Conservation (phyloP, 2,113 vertebrate genomes). For the Tringa solitaria region DNA sequence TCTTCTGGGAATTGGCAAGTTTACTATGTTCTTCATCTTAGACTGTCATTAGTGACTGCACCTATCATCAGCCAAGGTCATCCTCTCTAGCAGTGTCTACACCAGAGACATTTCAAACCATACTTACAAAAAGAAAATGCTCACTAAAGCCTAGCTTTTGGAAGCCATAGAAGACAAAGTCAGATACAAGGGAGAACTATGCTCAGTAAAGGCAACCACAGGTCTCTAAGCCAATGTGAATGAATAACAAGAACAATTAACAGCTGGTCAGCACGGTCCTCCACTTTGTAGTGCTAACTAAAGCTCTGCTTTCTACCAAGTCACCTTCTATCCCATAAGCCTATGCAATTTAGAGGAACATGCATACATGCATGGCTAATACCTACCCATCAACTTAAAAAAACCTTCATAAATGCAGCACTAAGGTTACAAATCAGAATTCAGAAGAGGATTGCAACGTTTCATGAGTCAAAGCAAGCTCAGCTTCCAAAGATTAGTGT, state of each 20-base stretch:
- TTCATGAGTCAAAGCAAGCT: background rate
- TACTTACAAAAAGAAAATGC: background rate
- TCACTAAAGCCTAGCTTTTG: background rate
- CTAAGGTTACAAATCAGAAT: background rate
- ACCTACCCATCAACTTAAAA: background rate
- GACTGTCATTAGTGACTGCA: background rate
- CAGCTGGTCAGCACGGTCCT: background rate
- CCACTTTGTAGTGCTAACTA: background rate
- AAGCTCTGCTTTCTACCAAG: background rate
- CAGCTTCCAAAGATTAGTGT: background rate
- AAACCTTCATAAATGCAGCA: background rate
- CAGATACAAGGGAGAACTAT: background rate
- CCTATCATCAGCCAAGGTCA: background rate
- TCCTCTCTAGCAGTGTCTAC: background rate
- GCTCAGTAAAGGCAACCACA: background rate
- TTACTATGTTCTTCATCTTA: background rate
- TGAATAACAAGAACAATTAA: background rate
- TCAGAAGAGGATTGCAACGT: background rate
- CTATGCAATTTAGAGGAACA: background rate
- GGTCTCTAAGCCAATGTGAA: background rate
- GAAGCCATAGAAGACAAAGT: background rate
- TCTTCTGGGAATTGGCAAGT: constrained; percentile 7
- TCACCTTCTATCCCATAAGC: background rate
- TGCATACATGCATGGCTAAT: background rate
- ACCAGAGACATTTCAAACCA: rapidly evolving